Base-by-base conservation (phyloP, 2,888 invertebrate genomes). In the Stenichneumon culpator region DNA sequence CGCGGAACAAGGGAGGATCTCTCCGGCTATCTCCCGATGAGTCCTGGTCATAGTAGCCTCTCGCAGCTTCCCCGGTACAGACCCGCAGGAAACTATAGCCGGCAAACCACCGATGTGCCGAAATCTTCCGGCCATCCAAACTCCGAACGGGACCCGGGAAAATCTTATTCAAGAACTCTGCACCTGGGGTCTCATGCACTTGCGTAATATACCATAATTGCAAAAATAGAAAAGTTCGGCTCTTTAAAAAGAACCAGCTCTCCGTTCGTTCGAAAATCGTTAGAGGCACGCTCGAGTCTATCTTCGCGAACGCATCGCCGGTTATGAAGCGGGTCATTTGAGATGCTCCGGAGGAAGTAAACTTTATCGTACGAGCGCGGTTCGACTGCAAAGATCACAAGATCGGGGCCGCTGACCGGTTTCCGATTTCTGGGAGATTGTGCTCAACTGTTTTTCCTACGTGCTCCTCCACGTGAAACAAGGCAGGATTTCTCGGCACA, bases 1-100 rank as follows among this genome's bases (percentile, higher is more conserved):
- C 28, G 16, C 52, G 79, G 77, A 79, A 86, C 86, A 86, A 83
- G 87, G 84, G 75, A 70, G 79, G 72, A 72, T 72, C 63, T 54
- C 79, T 74, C 63, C 44, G 47, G 72, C 52, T 77, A 79, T 85
- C 74, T 82, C 79, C 65, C 52, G 44, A 22, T 22, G 19, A 11
- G 52, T 22, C 11, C 47, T 60, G 11, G 32, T 63, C n/a, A 6
- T 60, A 57, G 80, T 52, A 63, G 69, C 36, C 52, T 54, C 44
- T 47, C 69, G 74, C 68, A 54, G 60, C 50, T 60, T 74, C 60
- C 28, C 36, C 57, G 9, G 54, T 9, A 9, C 28, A 63, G 14
- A 11, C 32, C n/a, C 44, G 65, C 63, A 65, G 68, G 74, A 84
- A 83, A 78, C 54, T 84, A 52, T 52, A 77, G 28, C 22, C 36